Evolutionary conservation across 2,888 invertebrate genomes (phyloP), one percentile per base, ranked within the genome.

Genomic region (Uropetala carovei): DNA sequence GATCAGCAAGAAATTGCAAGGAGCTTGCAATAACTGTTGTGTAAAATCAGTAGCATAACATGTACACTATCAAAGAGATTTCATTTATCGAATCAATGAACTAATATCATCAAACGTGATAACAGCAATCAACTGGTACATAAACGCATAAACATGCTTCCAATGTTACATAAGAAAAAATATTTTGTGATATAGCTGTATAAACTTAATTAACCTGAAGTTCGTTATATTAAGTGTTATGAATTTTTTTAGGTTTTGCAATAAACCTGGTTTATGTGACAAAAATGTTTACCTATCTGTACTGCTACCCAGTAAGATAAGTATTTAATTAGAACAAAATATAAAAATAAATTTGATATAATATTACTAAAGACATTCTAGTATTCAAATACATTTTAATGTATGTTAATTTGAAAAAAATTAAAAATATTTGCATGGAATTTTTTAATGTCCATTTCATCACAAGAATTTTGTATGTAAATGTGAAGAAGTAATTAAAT

Each of bases 21-120:
- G 18, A 18, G 43, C 56, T 27, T 89, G 64, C 18, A 89, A 89
- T 60, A n/a, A 89, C 60, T 89, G n/a, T 64, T 89, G 89, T 60
- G 64, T n/a, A 64, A 27, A 68, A 43, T 68, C 75, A 64, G 43
- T 64, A 22, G 10, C 64, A 89, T 43, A 30, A 30, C 60, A 89
- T 64, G 30, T 89, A 64, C 27, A 59, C 64, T 43, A 64, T 64
- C 18, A n/a, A 43, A 56, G 43, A 89, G 60, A 64, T 89, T 89
- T 89, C 64, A 89, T 89, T 13, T 64, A 30, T 86, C 64, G 89
- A 60, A 64, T 22, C 68, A 60, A 89, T 89, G 43, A 89, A 89
- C 60, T 30, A n/a, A 75, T 75, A 75, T 75, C 75, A 75, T 64
- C 64, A 43, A 43, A 64, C 16, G 13, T 64, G 43, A 64, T 18